These are phyloP conservation scores for Piliocolobus tephrosceles DNA, from an alignment of 2,113 vertebrate genomes.

Conservation along the genomic window DNA sequence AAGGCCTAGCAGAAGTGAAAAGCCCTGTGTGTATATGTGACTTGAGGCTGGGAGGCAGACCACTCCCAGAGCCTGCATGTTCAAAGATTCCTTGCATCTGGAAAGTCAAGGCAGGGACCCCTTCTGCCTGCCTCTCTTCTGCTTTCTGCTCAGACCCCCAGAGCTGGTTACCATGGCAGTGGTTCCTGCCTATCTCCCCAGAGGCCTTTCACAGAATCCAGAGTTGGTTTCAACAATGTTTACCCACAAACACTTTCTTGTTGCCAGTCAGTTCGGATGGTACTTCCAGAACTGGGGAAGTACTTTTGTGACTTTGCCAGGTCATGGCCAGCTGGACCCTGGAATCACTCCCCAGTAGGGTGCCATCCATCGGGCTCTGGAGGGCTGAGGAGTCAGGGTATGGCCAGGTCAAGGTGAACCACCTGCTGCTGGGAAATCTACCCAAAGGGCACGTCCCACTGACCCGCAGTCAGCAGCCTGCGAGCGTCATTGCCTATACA, in stretches of 20 bases:
- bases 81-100: not conserved
- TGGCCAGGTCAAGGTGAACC: not conserved
- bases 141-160: not conserved
- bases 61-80: fast-evolving
- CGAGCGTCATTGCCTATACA: not conserved
- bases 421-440: not conserved
- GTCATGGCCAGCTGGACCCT: not conserved
- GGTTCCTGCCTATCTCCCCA: not conserved
- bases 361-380: fast-evolving
- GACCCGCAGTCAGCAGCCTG: slow-evolving; percentile 50
- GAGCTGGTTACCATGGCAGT: not conserved
- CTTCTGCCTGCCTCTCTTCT: not conserved
- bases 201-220: not conserved
- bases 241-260: slow-evolving; percentile 13
- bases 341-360: fast-evolving
- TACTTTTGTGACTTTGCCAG: not conserved
- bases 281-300: not conserved
- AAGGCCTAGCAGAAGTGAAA: not conserved
- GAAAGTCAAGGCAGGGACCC: not conserved
- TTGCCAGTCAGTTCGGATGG: not conserved
- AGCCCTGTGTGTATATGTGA: fast-evolving
- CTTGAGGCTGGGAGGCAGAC: not conserved
- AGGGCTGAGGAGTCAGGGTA: not conserved
- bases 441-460: slow-evolving; percentile 63
- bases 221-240: slow-evolving; percentile 8